These are phyloP conservation scores for Hypsopygia costalis DNA, from an alignment of 2,888 invertebrate species.

Conservation along the genomic window DNA sequence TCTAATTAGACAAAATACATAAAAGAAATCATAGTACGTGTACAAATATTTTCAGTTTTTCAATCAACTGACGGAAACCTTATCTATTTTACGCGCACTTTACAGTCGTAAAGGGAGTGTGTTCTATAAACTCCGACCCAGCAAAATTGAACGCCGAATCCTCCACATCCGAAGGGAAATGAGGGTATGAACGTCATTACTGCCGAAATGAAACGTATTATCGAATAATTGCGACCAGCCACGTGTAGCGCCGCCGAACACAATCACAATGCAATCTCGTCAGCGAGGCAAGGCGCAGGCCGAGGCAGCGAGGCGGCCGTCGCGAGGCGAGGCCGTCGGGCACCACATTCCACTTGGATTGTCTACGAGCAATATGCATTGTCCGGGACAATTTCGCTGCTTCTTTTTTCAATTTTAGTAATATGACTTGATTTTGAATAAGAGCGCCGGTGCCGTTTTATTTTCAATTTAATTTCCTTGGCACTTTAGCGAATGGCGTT, in stretches of 20 bases:
- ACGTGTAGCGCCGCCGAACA: conserved; percentile 51
- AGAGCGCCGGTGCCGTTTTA: conserved; percentile 14
- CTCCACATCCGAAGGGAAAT: neutral
- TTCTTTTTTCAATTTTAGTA: conserved; percentile 43
- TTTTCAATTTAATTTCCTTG: too few species aligned
- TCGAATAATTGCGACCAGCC: conserved; percentile 55
- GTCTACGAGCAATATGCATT: conserved; percentile 49
- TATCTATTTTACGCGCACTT: neutral
- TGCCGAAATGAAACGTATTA: conserved; percentile 51
- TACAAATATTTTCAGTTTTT: neutral
- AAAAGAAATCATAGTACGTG: too few species aligned
- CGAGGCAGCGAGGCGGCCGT: conserved; percentile 6
- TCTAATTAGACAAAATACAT: too few species aligned
- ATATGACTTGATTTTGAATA: conserved; percentile 36
- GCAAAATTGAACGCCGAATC: neutral
- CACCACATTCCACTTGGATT: conserved; percentile 19
- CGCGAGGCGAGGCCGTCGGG: conserved; percentile 1
- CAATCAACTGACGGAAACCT: neutral
- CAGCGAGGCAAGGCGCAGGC: conserved; percentile 22
- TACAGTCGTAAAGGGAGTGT: neutral
- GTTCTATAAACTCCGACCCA: neutral
- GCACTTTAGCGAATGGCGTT: too few species aligned
- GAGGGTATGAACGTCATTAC: conserved; percentile 20
- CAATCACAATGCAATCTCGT: conserved; percentile 68
- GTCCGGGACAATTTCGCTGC: conserved; percentile 51